Evolutionary conservation across 2,113 vertebrate genomes (phyloP).

Genomic region (Prietella phreatophila): DNA sequence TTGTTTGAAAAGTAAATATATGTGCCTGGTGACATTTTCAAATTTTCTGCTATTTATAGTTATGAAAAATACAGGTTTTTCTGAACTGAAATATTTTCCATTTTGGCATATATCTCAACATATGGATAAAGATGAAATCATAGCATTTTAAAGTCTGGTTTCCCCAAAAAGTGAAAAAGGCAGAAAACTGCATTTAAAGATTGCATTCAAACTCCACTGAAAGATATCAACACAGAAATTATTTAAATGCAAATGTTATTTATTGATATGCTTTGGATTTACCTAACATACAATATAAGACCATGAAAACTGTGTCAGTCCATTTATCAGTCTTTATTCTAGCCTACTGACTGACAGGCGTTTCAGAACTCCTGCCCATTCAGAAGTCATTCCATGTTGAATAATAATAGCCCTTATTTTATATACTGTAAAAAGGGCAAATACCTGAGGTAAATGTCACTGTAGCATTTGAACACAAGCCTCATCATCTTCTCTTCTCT

Average conservation of each 20-base stretch:
- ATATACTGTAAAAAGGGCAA: not conserved
- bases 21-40: not conserved
- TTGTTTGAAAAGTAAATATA: not conserved
- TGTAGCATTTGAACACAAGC: not conserved
- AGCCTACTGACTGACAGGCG: not conserved
- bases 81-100: not conserved
- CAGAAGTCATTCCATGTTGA: not conserved
- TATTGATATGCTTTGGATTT: not conserved
- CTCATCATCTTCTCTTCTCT: not conserved
- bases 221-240: not conserved
- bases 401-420: not conserved
- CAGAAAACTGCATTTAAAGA: not conserved
- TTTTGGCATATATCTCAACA: not conserved
- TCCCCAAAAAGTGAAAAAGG: not conserved
- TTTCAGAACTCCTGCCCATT: not conserved
- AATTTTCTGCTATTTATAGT: constrained; percentile 1
- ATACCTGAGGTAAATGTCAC: not conserved
- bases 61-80: not conserved
- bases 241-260: not conserved
- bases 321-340: not conserved
- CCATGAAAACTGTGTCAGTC: not conserved
- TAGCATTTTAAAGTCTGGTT: not conserved
- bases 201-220: not conserved
- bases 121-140: not conserved
- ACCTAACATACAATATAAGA: not conserved